phyloP scores from a whole-genome alignment of 2,888 invertebrate species.

The Drosophila nr. medialis region DNA sequence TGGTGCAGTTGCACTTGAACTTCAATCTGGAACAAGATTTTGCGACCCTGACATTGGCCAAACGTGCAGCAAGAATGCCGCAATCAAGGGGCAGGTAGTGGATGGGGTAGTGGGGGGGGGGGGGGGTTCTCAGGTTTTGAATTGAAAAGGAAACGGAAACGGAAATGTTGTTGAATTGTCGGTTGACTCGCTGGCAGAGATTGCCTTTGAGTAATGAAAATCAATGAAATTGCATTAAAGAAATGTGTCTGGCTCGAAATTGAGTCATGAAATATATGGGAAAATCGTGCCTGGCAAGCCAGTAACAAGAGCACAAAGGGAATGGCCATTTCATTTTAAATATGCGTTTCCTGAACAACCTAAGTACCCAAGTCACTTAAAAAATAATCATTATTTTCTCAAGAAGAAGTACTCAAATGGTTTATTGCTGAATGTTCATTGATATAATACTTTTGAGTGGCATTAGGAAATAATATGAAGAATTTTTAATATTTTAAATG shows the following conservation, averaged over 20 bases:
- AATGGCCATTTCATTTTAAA: not conserved
- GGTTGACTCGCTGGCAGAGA: conserved; percentile 23
- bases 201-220: conserved; percentile 58
- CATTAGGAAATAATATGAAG: not conserved
- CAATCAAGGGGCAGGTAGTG: not conserved
- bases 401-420: not conserved
- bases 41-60: conserved; percentile 60
- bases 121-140: not conserved
- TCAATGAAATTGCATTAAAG: conserved; percentile 54
- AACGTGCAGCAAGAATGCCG: conserved; percentile 44
- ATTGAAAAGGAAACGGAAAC: conserved; percentile 55
- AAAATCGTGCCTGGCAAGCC: conserved; percentile 34
- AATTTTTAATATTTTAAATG: not conserved
- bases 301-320: not conserved
- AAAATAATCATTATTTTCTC: not conserved
- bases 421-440: not conserved
- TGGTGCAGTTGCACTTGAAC: conserved; percentile 63
- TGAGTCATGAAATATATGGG: conserved; percentile 43
- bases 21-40: conserved; percentile 23
- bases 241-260: conserved; percentile 60
- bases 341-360: conserved; percentile 7
- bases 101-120: rapidly evolving
- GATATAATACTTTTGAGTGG: not conserved
- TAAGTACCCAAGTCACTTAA: not conserved
- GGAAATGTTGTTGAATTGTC: conserved; percentile 54